Conservation (phyloP, 2,888 invertebrate species). For the Amphipoea lucens region DNA sequence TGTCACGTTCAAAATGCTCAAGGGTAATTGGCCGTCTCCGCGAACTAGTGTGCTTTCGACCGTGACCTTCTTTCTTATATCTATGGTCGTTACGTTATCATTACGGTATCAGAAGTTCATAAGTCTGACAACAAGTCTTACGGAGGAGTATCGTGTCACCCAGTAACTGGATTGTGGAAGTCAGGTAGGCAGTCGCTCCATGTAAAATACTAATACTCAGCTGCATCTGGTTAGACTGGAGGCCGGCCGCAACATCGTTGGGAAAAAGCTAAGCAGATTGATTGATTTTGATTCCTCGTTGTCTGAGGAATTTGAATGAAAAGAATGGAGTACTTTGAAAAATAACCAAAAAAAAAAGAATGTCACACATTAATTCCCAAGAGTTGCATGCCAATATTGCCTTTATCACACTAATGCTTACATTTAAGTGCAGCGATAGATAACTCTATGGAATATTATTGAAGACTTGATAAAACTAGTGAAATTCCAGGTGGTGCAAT, state of each 20-base stretch:
- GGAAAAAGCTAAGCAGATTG: background rate
- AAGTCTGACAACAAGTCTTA: background rate
- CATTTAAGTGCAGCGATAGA: slow-evolving; percentile 3
- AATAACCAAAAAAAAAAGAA: too few relatives aligned
- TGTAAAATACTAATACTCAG: background rate
- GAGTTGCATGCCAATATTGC: background rate
- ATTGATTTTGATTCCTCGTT: background rate
- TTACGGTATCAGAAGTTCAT: background rate
- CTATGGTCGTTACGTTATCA: background rate
- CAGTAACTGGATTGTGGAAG: background rate
- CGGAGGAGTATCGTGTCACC: background rate
- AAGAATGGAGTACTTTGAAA: too few relatives aligned
- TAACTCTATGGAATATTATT: background rate
- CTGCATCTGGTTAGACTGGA: background rate
- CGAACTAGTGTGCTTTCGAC: too few relatives aligned
- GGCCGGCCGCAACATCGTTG: background rate
- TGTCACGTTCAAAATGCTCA: too few relatives aligned
- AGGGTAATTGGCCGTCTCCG: too few relatives aligned
- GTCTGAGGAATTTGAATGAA: too few relatives aligned
- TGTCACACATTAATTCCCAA: too few relatives aligned
- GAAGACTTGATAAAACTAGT: slow-evolving; percentile 9
- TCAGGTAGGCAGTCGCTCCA: background rate
- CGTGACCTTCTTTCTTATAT: too few relatives aligned
- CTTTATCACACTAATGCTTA: slow-evolving; percentile 3
- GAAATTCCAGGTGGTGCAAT: background rate